phyloP scores from a whole-genome alignment of 92 coral and sea anemone genomes.

The Umimayanthus kanabou region DNA sequence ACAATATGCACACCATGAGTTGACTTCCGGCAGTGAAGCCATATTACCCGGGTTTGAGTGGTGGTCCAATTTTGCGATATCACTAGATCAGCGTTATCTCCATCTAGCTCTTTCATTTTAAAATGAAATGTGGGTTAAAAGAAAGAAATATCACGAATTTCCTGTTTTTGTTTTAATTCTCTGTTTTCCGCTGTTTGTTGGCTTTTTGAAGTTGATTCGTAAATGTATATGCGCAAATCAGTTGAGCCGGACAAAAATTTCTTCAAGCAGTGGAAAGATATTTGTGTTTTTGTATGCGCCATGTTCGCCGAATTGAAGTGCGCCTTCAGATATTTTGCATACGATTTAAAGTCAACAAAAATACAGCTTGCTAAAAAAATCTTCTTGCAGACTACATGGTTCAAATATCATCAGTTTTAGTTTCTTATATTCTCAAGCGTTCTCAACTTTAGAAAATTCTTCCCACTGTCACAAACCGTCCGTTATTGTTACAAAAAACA shows the following conservation, averaged over 20 bases:
- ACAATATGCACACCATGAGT: constrained; percentile 61
- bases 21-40: constrained; percentile 63
- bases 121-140: constrained; percentile 58
- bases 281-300: neutral
- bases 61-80: constrained; percentile 49
- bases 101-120: constrained; percentile 53
- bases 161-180: constrained; percentile 60
- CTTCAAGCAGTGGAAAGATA: neutral
- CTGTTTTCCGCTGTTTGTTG: constrained; percentile 42
- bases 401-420: neutral
- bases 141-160: constrained; percentile 62
- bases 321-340: neutral
- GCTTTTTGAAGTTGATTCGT: constrained; percentile 9
- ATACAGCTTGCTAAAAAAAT: neutral
- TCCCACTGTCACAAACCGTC: neutral
- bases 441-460: neutral
- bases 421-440: neutral
- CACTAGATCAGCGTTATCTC: constrained; percentile 55
- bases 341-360: constrained; percentile 19
- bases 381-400: neutral
- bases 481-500: constrained; percentile 3
- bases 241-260: constrained; percentile 4
- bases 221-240: constrained; percentile 2
- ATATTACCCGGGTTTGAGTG: constrained; percentile 33
- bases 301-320: neutral